Evolutionary conservation across 1,140 invertebrate species (phyloP).

Genomic region (Drosophila aff.): DNA sequence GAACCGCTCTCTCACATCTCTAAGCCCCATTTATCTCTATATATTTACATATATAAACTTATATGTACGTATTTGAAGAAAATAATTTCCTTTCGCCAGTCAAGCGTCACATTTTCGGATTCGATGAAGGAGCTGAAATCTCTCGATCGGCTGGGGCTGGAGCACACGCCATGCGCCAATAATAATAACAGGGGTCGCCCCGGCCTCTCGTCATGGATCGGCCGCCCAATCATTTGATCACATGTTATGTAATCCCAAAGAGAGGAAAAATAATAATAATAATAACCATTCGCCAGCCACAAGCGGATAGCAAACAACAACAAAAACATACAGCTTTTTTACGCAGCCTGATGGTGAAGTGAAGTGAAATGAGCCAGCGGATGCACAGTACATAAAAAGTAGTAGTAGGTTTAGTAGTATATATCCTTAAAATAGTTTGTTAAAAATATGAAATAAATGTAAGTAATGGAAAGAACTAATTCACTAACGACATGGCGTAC

Average conservation of each 20-base stretch:
- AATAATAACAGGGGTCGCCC: slow-evolving; percentile 41
- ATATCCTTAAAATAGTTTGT: not conserved
- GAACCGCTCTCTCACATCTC: not conserved
- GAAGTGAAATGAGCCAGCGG: slow-evolving; percentile 62
- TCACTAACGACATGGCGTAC: too few relatives aligned
- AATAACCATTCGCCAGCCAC: slow-evolving; percentile 39
- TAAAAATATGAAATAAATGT: not conserved
- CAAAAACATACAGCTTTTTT: slow-evolving; percentile 69
- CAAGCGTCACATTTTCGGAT: slow-evolving; percentile 27
- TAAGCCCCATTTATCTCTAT: not conserved
- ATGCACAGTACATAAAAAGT: slow-evolving; percentile 4
- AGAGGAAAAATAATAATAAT: slow-evolving; percentile 22
- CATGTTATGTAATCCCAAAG: slow-evolving; percentile 53
- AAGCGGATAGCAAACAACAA: slow-evolving; percentile 3
- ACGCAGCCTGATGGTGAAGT: slow-evolving; percentile 49
- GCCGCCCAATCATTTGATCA: slow-evolving; percentile 54
- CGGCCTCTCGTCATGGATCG: slow-evolving; percentile 27
- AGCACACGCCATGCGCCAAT: slow-evolving; percentile 53
- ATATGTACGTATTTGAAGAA: slow-evolving; percentile 1
- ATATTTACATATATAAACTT: not conserved
- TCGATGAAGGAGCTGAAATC: slow-evolving; percentile 52
- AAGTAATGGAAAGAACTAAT: too few relatives aligned
- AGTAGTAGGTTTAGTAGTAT: not conserved
- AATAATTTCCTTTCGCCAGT: slow-evolving; percentile 46
- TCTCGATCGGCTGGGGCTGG: slow-evolving; percentile 5